Evolutionary conservation across 2,888 invertebrate genomes (phyloP).

Genomic region (Isotomurus palustris): DNA sequence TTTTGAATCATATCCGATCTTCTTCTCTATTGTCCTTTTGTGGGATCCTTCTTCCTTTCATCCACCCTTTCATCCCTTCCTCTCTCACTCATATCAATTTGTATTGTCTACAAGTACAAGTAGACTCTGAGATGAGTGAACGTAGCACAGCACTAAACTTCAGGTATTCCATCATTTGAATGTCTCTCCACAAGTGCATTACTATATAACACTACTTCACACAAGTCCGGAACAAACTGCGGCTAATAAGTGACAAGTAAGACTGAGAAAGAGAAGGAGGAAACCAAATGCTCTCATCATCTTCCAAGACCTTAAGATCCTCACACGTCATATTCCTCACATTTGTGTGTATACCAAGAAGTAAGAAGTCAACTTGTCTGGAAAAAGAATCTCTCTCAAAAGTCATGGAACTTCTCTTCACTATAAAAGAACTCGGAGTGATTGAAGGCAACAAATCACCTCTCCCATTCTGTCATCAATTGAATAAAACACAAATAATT

Average conservation of each 20-base stretch:
- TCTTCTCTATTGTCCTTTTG: too few species aligned
- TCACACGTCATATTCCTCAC: not conserved
- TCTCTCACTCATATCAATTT: slow-evolving; percentile 18
- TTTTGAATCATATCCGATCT: slow-evolving; percentile 15
- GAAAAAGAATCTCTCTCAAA: not conserved
- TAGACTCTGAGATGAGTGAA: too few species aligned
- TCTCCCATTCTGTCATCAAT: slow-evolving; percentile 7
- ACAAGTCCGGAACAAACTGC: slow-evolving; percentile 4
- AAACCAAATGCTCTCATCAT: too few species aligned
- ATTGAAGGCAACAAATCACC: slow-evolving; percentile 14
- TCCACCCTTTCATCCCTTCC: slow-evolving; percentile 7
- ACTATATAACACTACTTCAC: too few species aligned
- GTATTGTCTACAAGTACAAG: too few species aligned
- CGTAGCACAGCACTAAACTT: too few species aligned
- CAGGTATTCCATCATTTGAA: too few species aligned
- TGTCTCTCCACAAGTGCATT: too few species aligned
- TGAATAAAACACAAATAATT: slow-evolving; percentile 8
- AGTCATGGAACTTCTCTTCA: not conserved
- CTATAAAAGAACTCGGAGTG: not conserved
- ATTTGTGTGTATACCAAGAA: not conserved
- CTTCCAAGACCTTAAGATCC: not conserved
- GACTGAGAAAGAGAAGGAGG: too few species aligned
- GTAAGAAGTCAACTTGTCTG: not conserved
- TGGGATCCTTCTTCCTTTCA: not conserved
- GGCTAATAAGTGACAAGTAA: slow-evolving; percentile 14